These are phyloP conservation scores for Zaprionus ornatus DNA, from an alignment of 1,140 invertebrate genomes.

Conservation along the genomic window DNA sequence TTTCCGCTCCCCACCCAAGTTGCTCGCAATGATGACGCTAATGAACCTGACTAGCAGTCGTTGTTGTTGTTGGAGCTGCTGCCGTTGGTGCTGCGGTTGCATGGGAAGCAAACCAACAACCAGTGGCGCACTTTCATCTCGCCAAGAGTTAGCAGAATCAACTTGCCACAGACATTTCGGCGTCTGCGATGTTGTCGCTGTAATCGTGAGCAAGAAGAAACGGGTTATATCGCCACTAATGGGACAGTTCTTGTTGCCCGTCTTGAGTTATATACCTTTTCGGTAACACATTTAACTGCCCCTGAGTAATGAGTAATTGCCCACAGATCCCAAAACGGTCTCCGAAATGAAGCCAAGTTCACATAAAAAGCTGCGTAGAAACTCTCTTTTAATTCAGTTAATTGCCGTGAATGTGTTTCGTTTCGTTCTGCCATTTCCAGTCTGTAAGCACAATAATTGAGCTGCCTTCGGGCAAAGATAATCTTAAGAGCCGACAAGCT, in stretches of 20 bases:
- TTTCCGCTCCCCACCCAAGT: constrained; percentile 8
- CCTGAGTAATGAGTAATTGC: background rate
- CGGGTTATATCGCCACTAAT: constrained; percentile 26
- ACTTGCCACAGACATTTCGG: constrained; percentile 41
- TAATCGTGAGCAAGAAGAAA: constrained; percentile 27
- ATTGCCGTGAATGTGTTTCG: background rate
- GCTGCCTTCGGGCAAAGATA: background rate
- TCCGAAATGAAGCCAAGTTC: constrained; percentile 1
- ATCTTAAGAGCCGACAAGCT: background rate
- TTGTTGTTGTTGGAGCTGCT: background rate
- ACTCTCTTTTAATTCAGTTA: constrained; percentile 4
- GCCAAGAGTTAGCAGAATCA: constrained; percentile 13
- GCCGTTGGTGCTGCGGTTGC: constrained; percentile 3
- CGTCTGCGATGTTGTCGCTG: constrained; percentile 29
- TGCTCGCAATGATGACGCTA: constrained; percentile 37
- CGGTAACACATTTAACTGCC: constrained; percentile 9
- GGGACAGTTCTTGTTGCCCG: constrained; percentile 30
- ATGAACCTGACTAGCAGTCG: constrained; percentile 47
- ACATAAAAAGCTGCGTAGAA: background rate
- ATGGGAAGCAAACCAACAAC: constrained; percentile 43
- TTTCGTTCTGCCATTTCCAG: constrained; percentile 1
- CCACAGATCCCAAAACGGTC: background rate
- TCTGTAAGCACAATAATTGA: constrained; percentile 10
- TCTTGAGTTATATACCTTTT: constrained; percentile 13
- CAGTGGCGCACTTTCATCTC: constrained; percentile 52